phyloP scores from a whole-genome alignment of 2,888 invertebrate species.

The Palloptera scutellata region DNA sequence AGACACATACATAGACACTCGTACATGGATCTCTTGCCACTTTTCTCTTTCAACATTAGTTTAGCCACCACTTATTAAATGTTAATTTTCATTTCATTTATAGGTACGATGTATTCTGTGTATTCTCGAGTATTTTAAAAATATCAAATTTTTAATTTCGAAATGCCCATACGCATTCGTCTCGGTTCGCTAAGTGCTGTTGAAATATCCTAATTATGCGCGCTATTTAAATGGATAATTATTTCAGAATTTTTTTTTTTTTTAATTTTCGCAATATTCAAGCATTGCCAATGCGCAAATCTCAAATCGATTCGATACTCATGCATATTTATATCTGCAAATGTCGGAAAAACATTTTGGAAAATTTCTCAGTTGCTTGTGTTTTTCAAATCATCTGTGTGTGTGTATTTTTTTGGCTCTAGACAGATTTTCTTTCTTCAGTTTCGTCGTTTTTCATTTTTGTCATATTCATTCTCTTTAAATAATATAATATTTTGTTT shows the following conservation, averaged over 20 bases:
- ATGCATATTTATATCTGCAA: not conserved
- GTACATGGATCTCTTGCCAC: no score
- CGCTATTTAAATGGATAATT: constrained; percentile 57
- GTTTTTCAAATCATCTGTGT: constrained; percentile 5
- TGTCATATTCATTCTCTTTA: not conserved
- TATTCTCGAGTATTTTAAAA: no score
- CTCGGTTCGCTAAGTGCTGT: constrained; percentile 31
- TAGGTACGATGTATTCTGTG: no score
- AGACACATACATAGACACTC: no score
- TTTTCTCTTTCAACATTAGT: no score
- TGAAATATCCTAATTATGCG: constrained; percentile 56
- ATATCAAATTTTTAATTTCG: constrained; percentile 16
- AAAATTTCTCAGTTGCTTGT: constrained; percentile 18
- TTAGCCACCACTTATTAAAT: no score
- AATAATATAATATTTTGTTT: not conserved
- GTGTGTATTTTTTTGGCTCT: not conserved
- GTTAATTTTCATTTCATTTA: no score
- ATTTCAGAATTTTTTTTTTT: constrained; percentile 9
- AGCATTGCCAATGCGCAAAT: not conserved
- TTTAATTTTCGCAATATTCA: not conserved
- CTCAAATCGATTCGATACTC: no score
- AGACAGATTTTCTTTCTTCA: constrained; percentile 28
- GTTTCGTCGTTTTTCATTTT: constrained; percentile 20
- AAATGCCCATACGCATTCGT: constrained; percentile 41
- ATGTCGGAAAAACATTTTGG: not conserved